Percentiles rank a stretch among this genome's conserved stretches.
Evolutionary conservation across 2,113 vertebrate species (phyloP).

Genomic region (human (Homo sapiens)): GRCh38 chr13:84966001-84966500

Average conservation of each 20-base stretch:
- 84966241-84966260: neutral
- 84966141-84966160: neutral
- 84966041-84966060: neutral
- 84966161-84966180: neutral
- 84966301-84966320: neutral
- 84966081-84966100: neutral
- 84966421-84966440: neutral
- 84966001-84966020: neutral
- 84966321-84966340: neutral
- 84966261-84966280: neutral
- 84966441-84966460: no score
- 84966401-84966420: neutral
- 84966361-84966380: neutral
- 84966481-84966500: neutral
- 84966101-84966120: neutral
- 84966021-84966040: neutral
- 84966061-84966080: neutral
- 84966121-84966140: neutral
- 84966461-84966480: neutral
- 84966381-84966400: neutral
- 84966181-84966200: neutral
- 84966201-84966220: neutral
- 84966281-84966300: neutral
- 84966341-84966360: neutral
- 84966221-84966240: neutral